These are phyloP conservation scores for Eurytemora carolleeae DNA, from an alignment of 1,140 invertebrate genomes.

Conservation along the genomic window DNA sequence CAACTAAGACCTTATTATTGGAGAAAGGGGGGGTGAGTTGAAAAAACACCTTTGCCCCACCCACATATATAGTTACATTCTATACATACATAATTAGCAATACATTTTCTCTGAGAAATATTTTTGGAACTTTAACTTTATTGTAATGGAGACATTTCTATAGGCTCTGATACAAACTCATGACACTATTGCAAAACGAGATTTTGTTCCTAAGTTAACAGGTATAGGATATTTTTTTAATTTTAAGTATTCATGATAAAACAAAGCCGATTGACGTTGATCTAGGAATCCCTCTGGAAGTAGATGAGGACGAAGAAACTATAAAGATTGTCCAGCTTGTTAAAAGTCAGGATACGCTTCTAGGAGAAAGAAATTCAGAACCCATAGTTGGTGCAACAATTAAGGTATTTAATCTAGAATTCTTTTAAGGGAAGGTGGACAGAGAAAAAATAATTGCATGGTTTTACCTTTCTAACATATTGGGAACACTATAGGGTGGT, in stretches of 20 bases:
- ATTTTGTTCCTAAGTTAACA: not conserved
- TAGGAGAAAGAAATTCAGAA: conserved; percentile 32
- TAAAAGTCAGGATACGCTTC: conserved; percentile 89
- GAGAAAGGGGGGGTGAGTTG: no score
- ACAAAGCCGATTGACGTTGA: not conserved
- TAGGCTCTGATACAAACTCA: not conserved
- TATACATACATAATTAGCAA: no score
- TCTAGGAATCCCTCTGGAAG: conserved; percentile 47
- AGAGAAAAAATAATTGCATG: no score
- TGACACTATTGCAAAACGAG: not conserved
- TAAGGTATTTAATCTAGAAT: not conserved
- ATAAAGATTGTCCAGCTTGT: conserved; percentile 91
- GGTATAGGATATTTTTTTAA: not conserved
- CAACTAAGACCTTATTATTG: no score
- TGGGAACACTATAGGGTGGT: no score
- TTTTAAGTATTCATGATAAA: not conserved
- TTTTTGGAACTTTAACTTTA: no score
- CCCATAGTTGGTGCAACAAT: not conserved
- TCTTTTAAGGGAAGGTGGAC: conserved; percentile 3
- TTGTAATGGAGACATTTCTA: not conserved
- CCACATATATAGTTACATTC: no score
- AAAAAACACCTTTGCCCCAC: no score
- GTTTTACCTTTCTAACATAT: no score
- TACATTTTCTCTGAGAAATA: no score
- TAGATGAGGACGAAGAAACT: conserved; percentile 79